A percentile compares a stretch with the other conserved stretches of the same genome.
Evolutionary conservation across 2,888 invertebrate species (phyloP).

Genomic region (Lepeophtheirus nordmannii): DNA sequence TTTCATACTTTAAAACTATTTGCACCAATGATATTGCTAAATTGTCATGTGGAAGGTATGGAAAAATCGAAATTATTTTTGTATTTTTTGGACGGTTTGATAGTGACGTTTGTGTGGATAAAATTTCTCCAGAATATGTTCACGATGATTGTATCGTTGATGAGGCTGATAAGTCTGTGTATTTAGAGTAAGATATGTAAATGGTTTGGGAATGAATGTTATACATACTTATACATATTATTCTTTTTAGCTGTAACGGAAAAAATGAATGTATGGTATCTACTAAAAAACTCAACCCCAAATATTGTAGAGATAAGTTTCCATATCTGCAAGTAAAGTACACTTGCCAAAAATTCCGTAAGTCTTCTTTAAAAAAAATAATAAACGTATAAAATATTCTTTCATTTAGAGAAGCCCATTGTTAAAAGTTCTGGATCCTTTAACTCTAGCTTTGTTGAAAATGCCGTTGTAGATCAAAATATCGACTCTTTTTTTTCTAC

Average conservation of each 20-base stretch:
- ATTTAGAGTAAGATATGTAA: no score
- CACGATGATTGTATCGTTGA: no score
- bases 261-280: not conserved
- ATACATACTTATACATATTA: not conserved
- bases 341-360: not conserved
- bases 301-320: not conserved
- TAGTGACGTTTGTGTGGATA: no score
- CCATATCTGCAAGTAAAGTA: not conserved
- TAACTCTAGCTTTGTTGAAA: not conserved
- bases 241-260: not conserved
- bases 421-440: not conserved
- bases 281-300: no score
- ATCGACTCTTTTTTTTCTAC: not conserved
- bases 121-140: no score
- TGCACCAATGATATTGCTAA: no score
- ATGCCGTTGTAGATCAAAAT: not conserved
- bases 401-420: not conserved
- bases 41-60: no score
- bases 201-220: no score
- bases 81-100: no score
- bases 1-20: no score
- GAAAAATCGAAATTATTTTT: no score
- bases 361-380: not conserved
- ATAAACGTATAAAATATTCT: not conserved
- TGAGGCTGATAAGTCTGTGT: no score